These are phyloP conservation scores for Saccostrea echinata DNA, from an alignment of 1,140 invertebrate genomes.

Conservation along the genomic window DNA sequence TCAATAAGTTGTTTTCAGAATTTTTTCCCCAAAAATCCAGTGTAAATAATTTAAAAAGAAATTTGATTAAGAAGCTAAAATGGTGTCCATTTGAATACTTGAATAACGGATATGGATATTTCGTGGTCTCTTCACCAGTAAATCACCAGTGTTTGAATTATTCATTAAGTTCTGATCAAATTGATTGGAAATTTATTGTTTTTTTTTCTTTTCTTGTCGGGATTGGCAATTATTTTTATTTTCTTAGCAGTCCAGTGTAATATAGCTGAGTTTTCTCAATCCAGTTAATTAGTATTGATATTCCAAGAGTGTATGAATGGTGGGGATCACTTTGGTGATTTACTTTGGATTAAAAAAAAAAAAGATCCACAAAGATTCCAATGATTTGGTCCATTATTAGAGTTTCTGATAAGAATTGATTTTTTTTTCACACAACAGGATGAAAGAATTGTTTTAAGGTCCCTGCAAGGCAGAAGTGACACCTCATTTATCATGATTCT, in stretches of 20 bases:
- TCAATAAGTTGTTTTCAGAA: too few species aligned
- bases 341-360: background rate
- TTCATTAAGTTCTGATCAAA: background rate
- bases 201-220: background rate
- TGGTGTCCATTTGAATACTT: background rate
- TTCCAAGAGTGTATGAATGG: background rate
- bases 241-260: background rate
- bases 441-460: background rate
- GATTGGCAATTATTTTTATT: background rate
- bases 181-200: background rate
- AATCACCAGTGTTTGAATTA: background rate
- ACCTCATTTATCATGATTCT: background rate
- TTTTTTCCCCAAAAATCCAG: too few species aligned
- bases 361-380: background rate
- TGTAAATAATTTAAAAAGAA: too few species aligned
- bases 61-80: background rate
- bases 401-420: constrained; percentile 7
- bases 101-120: background rate
- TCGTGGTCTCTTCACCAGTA: background rate
- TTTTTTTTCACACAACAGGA: constrained; percentile 17
- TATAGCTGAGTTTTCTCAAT: background rate
- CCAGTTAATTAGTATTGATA: background rate
- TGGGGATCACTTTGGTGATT: background rate
- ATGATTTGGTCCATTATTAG: background rate
- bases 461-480: background rate